Conservation (phyloP, 2,113 vertebrate genomes). For the Ictalurus punctatus region DNA sequence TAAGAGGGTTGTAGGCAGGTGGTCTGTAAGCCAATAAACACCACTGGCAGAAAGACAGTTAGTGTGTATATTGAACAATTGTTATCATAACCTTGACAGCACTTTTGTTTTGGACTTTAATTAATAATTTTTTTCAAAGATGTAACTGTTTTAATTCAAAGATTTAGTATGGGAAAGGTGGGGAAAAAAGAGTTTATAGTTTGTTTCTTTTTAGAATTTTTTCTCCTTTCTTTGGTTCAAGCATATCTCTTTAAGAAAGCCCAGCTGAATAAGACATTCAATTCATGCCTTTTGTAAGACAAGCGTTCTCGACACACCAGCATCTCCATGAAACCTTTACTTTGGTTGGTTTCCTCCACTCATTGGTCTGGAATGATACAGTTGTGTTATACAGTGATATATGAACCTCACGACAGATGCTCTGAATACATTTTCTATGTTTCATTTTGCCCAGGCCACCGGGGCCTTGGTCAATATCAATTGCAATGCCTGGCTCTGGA, state of each 20-base stretch:
- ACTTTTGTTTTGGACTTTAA: background rate
- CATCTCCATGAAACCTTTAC: conserved; percentile 23
- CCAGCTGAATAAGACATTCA: conserved; percentile 4
- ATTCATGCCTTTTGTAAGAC: conserved; percentile 3
- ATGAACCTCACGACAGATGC: conserved; percentile 46
- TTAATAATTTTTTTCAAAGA: background rate
- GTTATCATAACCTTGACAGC: background rate
- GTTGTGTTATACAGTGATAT: conserved; percentile 50
- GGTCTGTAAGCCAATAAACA: conserved; percentile 36
- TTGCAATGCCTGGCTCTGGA: conserved; percentile 62
- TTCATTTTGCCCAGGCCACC: conserved; percentile 64
- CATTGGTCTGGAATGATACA: conserved; percentile 37
- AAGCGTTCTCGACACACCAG: conserved; percentile 8
- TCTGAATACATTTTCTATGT: conserved; percentile 49
- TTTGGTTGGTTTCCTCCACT: conserved; percentile 42
- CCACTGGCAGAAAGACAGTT: background rate
- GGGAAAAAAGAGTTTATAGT: background rate
- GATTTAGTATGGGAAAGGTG: background rate
- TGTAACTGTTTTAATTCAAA: background rate
- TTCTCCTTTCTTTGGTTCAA: background rate
- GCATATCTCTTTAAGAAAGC: conserved; percentile 14
- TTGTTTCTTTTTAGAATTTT: background rate
- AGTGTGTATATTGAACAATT: background rate
- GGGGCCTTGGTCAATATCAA: conserved; percentile 68
- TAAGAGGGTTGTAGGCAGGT: conserved; percentile 40